Evolutionary conservation across 2,888 invertebrate genomes (phyloP), one percentile per base, ranked within the genome.

Genomic region (Drosophila parthenogenetica): DNA sequence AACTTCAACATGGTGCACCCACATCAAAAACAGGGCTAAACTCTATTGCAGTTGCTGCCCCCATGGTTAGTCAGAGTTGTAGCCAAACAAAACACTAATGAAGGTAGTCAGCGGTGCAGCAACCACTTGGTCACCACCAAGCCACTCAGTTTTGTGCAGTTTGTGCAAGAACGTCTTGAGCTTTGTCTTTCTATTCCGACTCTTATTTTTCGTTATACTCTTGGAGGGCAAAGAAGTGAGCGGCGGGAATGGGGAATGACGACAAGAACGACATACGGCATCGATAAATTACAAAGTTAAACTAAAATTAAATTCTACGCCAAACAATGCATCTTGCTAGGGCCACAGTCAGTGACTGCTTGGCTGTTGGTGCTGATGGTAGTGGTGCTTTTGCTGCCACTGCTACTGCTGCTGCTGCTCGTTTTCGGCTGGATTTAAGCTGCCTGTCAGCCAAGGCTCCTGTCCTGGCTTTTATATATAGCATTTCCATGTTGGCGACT

Each of bases 401-500:
- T 58, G 32, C 69, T 63, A 59, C 68, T 62, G 68, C 65, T 43
- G 35, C 50, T 51, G 65, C 69, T 73, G 61, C 69, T 69, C 66
- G 71, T 76, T 84, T 87, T 87, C 79, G 82, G 81, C 86, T 86
- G 86, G 86, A 86, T 86, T 85, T 89, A 89, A 89, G 88, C 89
- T 85, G 85, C 86, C 88, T 85, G 85, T 87, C 89, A 85, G 73
- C 69, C 74, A 64, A 65, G 73, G 76, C 83, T 80, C 70, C 75
- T 78, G 72, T 66, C 65, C 86, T 62, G 45, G 68, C 35, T 69
- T 77, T 68, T 77, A 77, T 77, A 77, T 67, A 64, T 58, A 45
- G 87, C 87, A 89, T 89, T 89, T 84, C 84, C 89, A 84, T 89
- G 84, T 77, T 85, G 89, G 85, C 85, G 89, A 84, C 85, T 87